Evolutionary conservation across 1,140 invertebrate genomes (phyloP).

Genomic region (Eulimnadia texana): DNA sequence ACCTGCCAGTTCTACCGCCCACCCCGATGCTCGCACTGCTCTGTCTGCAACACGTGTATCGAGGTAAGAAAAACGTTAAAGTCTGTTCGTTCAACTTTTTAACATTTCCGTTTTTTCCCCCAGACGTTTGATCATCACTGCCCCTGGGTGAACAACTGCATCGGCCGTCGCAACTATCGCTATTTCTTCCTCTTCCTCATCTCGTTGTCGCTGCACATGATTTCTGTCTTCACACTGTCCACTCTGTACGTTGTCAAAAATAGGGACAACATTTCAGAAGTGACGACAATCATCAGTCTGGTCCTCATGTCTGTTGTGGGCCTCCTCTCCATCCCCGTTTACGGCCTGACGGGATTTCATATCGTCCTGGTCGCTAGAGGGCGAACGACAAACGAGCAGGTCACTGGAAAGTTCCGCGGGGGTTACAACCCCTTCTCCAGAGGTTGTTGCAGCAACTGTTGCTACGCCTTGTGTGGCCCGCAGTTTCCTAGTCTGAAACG

Average conservation of each 20-base stretch:
- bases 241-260: conserved; percentile 78
- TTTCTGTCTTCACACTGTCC: conserved; percentile 87
- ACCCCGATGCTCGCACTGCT: conserved; percentile 96
- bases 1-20: conserved; percentile 99
- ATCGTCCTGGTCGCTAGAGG: conserved; percentile 90
- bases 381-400: conserved; percentile 99
- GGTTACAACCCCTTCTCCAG: conserved; percentile 92
- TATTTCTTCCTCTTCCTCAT: conserved; percentile 98
- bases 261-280: conserved; percentile 60
- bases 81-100: conserved; percentile 6
- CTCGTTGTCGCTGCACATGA: conserved; percentile 91
- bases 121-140: conserved; percentile 99
- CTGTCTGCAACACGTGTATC: conserved; percentile 97
- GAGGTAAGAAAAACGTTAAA: conserved; percentile 49
- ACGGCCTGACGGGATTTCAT: conserved; percentile 94
- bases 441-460: conserved; percentile 87
- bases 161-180: conserved; percentile 93
- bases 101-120: conserved; percentile 1
- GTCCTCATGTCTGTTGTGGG: conserved; percentile 74
- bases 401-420: conserved; percentile 94
- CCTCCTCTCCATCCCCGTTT: conserved; percentile 86
- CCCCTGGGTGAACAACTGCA: conserved; percentile 99
- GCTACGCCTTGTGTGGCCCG: conserved; percentile 86
- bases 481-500: conserved; percentile 57
- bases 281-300: conserved; percentile 71